phyloP scores from a whole-genome alignment of 2,888 invertebrate species.

The Calameuta idolon region DNA sequence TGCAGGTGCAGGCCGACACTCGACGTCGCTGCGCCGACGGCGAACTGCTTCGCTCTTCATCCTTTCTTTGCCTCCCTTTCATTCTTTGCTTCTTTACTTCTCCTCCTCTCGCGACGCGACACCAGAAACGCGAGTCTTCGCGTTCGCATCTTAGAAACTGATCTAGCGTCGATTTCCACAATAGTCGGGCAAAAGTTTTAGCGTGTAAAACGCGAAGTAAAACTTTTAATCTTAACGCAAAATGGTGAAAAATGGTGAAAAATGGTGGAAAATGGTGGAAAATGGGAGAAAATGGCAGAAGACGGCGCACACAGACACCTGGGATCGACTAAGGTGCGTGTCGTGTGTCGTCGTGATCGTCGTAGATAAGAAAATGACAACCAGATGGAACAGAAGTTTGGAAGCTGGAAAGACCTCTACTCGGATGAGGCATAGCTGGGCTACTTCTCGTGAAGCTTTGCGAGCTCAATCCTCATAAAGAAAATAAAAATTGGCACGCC shows the following conservation, averaged over 20 bases:
- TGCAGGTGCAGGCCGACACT: not conserved
- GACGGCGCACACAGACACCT: not conserved
- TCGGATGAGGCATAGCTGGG: constrained; percentile 14
- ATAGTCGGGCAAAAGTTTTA: not conserved
- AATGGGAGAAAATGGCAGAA: too few relatives aligned
- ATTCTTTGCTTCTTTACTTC: too few relatives aligned
- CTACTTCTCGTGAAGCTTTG: constrained; percentile 25
- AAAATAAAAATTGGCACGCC: constrained; percentile 1
- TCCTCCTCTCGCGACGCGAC: not conserved
- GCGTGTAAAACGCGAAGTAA: not conserved
- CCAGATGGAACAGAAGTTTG: not conserved
- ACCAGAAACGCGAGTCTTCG: not conserved
- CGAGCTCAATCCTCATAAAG: constrained; percentile 14
- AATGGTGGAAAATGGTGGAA: too few relatives aligned
- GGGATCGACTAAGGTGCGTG: not conserved
- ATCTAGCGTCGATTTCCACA: not conserved
- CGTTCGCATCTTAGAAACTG: not conserved
- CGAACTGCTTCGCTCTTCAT: not conserved
- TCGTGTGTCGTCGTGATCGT: not conserved
- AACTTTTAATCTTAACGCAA: not conserved
- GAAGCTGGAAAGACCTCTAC: not conserved
- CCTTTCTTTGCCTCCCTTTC: not conserved
- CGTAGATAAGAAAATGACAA: not conserved
- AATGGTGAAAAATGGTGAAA: too few relatives aligned
- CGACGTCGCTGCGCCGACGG: not conserved